Evolutionary conservation across 2,888 invertebrate genomes (phyloP), one percentile per base, ranked within the genome.

Genomic region (Trissolcus brochymenae): DNA sequence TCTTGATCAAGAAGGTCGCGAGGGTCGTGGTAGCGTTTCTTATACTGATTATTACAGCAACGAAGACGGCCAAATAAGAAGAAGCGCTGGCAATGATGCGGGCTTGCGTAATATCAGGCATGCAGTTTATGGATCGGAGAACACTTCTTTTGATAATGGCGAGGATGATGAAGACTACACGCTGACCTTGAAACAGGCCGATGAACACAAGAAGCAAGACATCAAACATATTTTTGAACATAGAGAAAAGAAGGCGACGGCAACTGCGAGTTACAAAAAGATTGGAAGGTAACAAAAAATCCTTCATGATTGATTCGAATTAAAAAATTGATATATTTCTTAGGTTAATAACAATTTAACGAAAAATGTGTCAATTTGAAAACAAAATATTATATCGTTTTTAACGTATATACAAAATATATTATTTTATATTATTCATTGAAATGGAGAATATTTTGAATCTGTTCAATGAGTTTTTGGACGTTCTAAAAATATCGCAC

Each of bases 11-110:
- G 86, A 87, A 14, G 67, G 76, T 50, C 84, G 88, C 66, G 76
- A 76, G 66, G 76, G 76, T 35, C 76, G 89, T 6, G 89, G 89
- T 40, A 89, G 89, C 74, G 87, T 89, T 56, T 89, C 89, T 7
- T 89, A 88, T 65, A 89, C 89, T 4, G 89, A 89, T 82, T 89
- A 89, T 79, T 89, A 89, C 80, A 89, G 89, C 70, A 88, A 84
- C 79, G 89, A 88, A 71, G 89, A 89, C 17, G 89, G 89, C 6
- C 87, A 87, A 51, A 89, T 89, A 67, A 82, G 87, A 29, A 86
- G 84, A 64, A 79, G 71, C 3, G 79, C 77, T 9, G 80, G 71
- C 13, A 81, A 80, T 17, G 83, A 83, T 64, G 68, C 78, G 43
- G 81, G 77, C 49, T 57, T 82, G 29, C 74, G 71, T 2, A 76